phyloP scores from a whole-genome alignment of 2,797 vertebrate genomes.

The Thripadectes ignobilis region DNA sequence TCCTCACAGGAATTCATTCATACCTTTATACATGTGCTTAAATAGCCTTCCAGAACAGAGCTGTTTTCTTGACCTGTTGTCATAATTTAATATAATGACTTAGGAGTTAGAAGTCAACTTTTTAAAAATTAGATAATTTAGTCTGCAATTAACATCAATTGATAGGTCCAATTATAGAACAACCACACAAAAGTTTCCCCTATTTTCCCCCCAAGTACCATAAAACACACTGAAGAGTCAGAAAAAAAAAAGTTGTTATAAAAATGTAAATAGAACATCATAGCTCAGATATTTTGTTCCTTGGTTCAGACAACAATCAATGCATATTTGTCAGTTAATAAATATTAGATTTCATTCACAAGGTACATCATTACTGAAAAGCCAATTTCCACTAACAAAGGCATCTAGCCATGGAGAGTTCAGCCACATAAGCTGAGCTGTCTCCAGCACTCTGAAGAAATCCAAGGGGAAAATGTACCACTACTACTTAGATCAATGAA shows the following conservation, averaged over 20 bases:
- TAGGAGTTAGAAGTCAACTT: background rate
- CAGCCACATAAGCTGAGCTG: background rate
- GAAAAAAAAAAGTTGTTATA: background rate
- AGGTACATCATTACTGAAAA: background rate
- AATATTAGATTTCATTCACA: slow-evolving; percentile 2
- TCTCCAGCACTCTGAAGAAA: background rate
- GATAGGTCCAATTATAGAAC: background rate
- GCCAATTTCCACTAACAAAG: background rate
- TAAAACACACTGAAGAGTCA: background rate
- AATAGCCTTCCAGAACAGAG: background rate
- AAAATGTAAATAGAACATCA: background rate
- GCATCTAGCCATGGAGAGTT: background rate
- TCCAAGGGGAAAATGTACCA: background rate
- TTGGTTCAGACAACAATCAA: background rate
- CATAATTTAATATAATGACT: background rate
- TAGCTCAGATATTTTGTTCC: background rate
- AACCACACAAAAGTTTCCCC: background rate
- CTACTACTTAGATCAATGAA: background rate
- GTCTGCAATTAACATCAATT: background rate
- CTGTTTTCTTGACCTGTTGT: background rate
- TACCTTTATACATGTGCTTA: background rate
- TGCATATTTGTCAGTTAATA: background rate
- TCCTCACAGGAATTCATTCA: background rate
- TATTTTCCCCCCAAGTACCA: background rate
- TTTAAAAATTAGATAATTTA: slow-evolving; percentile 2